These are phyloP conservation scores for Erpornis zantholeuca DNA, from an alignment of 2,113 vertebrate species.

Conservation along the genomic window DNA sequence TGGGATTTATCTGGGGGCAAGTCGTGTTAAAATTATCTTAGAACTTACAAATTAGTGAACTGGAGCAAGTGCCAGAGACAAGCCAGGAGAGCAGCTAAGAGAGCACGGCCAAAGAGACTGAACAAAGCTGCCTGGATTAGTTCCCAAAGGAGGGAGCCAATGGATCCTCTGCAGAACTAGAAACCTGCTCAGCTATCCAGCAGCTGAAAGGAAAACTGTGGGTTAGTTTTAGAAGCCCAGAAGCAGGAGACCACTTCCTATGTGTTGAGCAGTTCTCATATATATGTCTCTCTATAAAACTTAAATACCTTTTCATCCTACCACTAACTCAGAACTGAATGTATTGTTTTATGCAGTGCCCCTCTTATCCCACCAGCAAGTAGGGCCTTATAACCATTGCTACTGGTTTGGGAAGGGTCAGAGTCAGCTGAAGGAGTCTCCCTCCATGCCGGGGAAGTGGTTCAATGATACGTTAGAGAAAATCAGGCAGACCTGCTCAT, in stretches of 20 bases:
- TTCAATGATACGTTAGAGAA: neutral
- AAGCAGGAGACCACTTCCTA: slow-evolving; percentile 15
- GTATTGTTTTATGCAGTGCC: neutral
- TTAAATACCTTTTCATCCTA: neutral
- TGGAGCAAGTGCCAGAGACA: slow-evolving; percentile 54
- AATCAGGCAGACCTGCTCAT: slow-evolving; percentile 88
- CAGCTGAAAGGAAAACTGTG: neutral
- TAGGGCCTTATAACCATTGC: neutral
- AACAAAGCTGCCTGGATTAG: slow-evolving; percentile 46
- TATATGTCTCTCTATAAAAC: neutral
- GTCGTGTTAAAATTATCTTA: neutral
- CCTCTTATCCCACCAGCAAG: neutral
- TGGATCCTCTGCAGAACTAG: neutral
- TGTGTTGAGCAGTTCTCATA: neutral
- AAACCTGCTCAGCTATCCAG: slow-evolving; percentile 37
- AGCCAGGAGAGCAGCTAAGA: slow-evolving; percentile 53
- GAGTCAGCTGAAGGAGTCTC: neutral
- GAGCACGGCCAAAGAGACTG: slow-evolving; percentile 39
- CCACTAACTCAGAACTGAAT: neutral
- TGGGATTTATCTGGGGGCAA: neutral
- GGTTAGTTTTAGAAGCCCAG: slow-evolving; percentile 49
- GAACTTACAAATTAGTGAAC: slow-evolving; percentile 26
- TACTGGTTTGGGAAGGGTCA: neutral
- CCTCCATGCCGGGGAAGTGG: neutral
- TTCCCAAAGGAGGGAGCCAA: slow-evolving; percentile 38